Base-by-base conservation (phyloP, 1,140 invertebrate species). In the Leptonema lineaticorne region DNA sequence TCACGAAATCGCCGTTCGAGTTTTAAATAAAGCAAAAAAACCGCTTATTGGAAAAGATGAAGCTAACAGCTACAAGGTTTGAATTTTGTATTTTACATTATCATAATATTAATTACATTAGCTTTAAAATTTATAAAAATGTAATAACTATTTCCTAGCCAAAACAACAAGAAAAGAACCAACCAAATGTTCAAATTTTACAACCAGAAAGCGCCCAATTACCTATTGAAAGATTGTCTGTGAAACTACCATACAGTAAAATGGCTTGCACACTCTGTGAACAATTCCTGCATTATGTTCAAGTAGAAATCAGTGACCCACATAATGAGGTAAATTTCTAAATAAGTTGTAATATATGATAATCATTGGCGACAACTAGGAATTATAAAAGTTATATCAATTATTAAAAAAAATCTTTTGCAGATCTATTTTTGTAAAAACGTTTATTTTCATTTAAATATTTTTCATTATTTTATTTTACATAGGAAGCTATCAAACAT, bases 221-320 rank as follows among this genome's bases (percentile, higher is more conserved):
- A 70, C 89, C 90, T 1, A 84, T 90, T 28, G 89, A 91, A 75
- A 81, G 85, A 57, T 78, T 91, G 68, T 79, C 86, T 76, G 69
- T 79, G 26, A 67, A 74, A n/a, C 60, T 81, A 8, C 79, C 84
- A 1, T 78, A 82, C 33, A 82, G 79, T 69, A 84, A 84, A 69
- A 75, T 87, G 71, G 75, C 81, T 0, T 95, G 93, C 79, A 84
- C 87, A 28, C 84, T 94, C 72, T 95, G 93, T 76, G 88, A 94
- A 81, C 94, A 92, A 79, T 83, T 92, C 74, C 76, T 95, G 48
- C 90, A 94, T 76, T 90, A 89, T 69, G 69, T 95, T 53, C 91
- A 94, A 76, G 82, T 89, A 66, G 82, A 85, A 8, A 82, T 95
- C 46, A 89, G 88, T 48, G 82, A 88, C 72, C 86, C 88, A 11